phyloP scores from a whole-genome alignment of 2,888 invertebrate genomes.

The Cerastoderma edule region DNA sequence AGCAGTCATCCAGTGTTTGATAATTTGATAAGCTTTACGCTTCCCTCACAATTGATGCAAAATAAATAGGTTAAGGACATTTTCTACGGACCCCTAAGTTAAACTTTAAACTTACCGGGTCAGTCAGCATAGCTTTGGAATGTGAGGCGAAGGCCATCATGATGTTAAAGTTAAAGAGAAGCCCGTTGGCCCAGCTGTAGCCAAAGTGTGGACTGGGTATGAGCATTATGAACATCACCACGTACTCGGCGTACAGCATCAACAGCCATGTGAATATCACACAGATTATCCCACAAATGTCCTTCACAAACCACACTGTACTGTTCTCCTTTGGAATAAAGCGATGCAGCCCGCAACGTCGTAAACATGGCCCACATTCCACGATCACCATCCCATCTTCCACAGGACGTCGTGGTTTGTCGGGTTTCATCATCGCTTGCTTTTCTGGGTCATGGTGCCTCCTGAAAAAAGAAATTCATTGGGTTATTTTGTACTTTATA shows the following conservation, averaged over 20 bases:
- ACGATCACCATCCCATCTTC: constrained; percentile 77
- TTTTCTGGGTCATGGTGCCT: constrained; percentile 39
- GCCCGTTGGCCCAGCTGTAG: constrained; percentile 87
- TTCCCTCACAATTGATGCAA: too few species aligned
- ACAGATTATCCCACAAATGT: constrained; percentile 94
- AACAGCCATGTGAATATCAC: constrained; percentile 92
- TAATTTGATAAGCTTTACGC: too few species aligned
- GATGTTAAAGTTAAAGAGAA: constrained; percentile 91
- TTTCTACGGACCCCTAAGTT: too few species aligned
- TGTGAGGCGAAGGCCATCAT: constrained; percentile 91
- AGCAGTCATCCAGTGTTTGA: too few species aligned
- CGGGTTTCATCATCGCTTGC: constrained; percentile 35
- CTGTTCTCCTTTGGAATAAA: constrained; percentile 57
- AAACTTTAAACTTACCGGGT: constrained; percentile 89
- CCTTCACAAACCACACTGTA: constrained; percentile 89
- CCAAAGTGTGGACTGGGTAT: constrained; percentile 90
- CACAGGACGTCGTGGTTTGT: constrained; percentile 61
- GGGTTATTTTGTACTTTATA: too few species aligned
- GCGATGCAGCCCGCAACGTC: constrained; percentile 69
- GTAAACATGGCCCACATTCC: constrained; percentile 78
- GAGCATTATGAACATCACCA: constrained; percentile 91
- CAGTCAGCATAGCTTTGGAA: constrained; percentile 92
- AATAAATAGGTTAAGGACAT: too few species aligned
- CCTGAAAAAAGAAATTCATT: constrained; percentile 21
- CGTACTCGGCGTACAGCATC: constrained; percentile 94